Evolutionary conservation across 2,888 invertebrate genomes (phyloP).

Genomic region (Lepidocyrtinus sp.): DNA sequence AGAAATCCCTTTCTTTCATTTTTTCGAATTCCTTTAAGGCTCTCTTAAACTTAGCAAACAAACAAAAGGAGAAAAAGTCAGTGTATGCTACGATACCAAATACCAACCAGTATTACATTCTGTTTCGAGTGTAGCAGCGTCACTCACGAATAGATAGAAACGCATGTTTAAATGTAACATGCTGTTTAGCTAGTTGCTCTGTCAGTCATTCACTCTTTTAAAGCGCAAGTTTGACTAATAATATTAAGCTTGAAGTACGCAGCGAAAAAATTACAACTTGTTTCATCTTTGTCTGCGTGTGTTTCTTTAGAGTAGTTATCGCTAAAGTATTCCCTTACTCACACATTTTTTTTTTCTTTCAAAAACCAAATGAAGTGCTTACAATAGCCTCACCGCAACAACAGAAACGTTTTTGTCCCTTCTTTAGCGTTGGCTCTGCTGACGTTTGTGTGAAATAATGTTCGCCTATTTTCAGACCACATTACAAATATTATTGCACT

Average conservation of each 20-base stretch:
- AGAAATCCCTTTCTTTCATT: slow-evolving; percentile 26
- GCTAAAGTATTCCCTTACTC: slow-evolving; percentile 20
- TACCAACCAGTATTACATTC: slow-evolving; percentile 32
- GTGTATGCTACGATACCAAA: too few species aligned
- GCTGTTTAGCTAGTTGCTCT: slow-evolving; percentile 27
- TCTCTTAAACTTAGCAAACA: slow-evolving; percentile 34
- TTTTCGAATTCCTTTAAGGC: slow-evolving; percentile 32
- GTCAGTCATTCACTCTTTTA: slow-evolving; percentile 47
- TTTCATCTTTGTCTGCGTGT: not conserved
- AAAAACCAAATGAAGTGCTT: not conserved
- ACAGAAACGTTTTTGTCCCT: not conserved
- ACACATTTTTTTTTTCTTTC: too few species aligned
- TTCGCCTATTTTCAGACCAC: slow-evolving; percentile 51
- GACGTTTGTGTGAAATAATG: slow-evolving; percentile 16
- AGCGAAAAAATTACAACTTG: not conserved
- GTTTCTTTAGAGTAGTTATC: not conserved
- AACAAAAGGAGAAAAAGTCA: slow-evolving; percentile 52
- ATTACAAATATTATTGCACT: slow-evolving; percentile 33
- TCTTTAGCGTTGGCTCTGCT: not conserved
- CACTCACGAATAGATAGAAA: not conserved
- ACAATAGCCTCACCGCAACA: not conserved
- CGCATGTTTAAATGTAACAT: not conserved
- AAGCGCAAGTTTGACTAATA: slow-evolving; percentile 29
- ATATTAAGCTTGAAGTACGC: not conserved
- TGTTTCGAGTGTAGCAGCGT: slow-evolving; percentile 36